Conservation (phyloP, 1,140 invertebrate genomes). For the Meteorus sp. region DNA sequence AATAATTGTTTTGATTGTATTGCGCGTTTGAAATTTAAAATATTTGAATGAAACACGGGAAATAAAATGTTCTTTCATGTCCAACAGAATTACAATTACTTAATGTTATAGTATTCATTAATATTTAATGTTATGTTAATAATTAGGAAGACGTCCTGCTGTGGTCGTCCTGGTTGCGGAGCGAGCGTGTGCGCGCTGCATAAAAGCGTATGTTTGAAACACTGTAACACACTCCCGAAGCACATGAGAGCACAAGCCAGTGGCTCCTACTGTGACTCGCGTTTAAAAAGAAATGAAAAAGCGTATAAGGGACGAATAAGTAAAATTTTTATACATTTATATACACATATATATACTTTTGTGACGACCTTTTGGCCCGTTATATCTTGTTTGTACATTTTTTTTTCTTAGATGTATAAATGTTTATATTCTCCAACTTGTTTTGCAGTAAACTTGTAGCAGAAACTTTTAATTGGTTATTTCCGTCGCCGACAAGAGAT, state of each 20-base stretch:
- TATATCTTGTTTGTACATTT: not conserved
- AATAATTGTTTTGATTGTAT: not conserved
- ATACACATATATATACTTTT: conserved; percentile 8
- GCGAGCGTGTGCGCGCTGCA: conserved; percentile 13
- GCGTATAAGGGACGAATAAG: conserved; percentile 11
- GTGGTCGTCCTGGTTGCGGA: conserved; percentile 27
- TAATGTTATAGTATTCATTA: conserved; percentile 32
- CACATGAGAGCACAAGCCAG: conserved; percentile 14
- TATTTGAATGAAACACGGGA: conserved; percentile 14
- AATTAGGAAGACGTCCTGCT: conserved; percentile 26
- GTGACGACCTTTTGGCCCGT: not conserved
- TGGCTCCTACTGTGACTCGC: no score
- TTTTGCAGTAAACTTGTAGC: conserved; percentile 16
- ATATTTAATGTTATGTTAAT: conserved; percentile 34
- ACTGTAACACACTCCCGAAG: no score
- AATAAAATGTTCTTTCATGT: conserved; percentile 19
- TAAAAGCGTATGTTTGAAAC: not conserved
- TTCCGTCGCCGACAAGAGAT: conserved; percentile 3
- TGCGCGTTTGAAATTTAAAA: not conserved
- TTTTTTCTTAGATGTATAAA: not conserved
- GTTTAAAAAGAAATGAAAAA: no score
- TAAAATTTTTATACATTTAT: conserved; percentile 15
- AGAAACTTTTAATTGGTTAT: conserved; percentile 26
- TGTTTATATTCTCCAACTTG: not conserved
- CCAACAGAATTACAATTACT: conserved; percentile 32